phyloP scores from a whole-genome alignment of 1,140 invertebrate genomes.

The Cephus cinctus region DNA sequence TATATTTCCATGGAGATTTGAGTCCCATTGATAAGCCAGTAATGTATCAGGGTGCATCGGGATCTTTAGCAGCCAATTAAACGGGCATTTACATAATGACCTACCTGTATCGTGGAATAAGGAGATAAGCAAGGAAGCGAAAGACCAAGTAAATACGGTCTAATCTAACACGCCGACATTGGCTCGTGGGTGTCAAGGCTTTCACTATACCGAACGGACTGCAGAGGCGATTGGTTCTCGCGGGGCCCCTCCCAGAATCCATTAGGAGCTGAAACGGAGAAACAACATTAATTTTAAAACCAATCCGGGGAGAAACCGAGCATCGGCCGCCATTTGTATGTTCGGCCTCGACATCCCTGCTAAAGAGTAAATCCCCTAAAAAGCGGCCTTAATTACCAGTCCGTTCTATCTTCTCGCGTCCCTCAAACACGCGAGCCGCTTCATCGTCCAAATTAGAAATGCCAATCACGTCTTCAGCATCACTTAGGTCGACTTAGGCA shows the following conservation, averaged over 20 bases:
- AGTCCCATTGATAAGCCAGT: too few species aligned
- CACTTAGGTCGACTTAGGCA: too few species aligned
- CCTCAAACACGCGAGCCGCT: conserved; percentile 23
- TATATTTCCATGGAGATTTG: too few species aligned
- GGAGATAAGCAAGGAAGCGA: too few species aligned
- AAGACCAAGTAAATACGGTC: too few species aligned
- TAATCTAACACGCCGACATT: conserved; percentile 39
- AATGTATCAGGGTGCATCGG: too few species aligned
- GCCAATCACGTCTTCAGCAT: conserved; percentile 18
- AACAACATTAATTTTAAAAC: conserved; percentile 54
- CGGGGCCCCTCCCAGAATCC: conserved; percentile 52
- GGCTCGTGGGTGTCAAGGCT: conserved; percentile 50
- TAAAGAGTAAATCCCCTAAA: conserved; percentile 30
- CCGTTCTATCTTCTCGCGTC: conserved; percentile 13
- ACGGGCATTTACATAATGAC: too few species aligned
- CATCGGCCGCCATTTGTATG: conserved; percentile 41
- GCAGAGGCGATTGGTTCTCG: conserved; percentile 50
- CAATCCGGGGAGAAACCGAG: conserved; percentile 43
- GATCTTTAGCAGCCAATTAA: too few species aligned
- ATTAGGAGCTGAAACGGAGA: conserved; percentile 53
- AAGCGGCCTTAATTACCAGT: conserved; percentile 39
- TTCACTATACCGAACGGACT: conserved; percentile 38
- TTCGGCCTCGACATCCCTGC: conserved; percentile 21
- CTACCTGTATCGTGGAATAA: too few species aligned
- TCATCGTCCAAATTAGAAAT: conserved; percentile 21